These are phyloP conservation scores for Mythimna pallens DNA, from an alignment of 2,888 invertebrate genomes.

Conservation along the genomic window DNA sequence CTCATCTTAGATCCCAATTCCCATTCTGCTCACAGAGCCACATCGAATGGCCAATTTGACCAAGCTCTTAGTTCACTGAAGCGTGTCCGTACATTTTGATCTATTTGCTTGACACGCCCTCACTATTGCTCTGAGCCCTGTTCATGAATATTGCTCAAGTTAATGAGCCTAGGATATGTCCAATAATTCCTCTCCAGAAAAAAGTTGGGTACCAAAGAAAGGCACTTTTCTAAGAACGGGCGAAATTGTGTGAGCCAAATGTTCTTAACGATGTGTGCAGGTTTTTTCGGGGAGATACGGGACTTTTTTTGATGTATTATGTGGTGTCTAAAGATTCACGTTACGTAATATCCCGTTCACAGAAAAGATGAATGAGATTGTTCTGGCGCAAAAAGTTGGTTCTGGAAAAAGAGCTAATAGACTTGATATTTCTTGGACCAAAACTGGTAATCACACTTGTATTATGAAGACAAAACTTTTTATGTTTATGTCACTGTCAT, in stretches of 20 bases:
- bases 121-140: constrained; percentile 24
- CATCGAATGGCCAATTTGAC: neutral
- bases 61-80: constrained; percentile 23
- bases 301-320: neutral
- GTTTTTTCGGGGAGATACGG: constrained; percentile 17
- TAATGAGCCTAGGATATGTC: constrained; percentile 41
- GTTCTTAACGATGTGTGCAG: constrained; percentile 31
- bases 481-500: neutral
- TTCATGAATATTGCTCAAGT: constrained; percentile 53
- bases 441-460: neutral
- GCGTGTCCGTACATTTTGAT: constrained; percentile 48
- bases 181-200: constrained; percentile 25
- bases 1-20: neutral
- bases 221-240: constrained; percentile 24
- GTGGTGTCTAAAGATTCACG: neutral
- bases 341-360: neutral
- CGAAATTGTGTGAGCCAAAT: constrained; percentile 34
- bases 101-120: constrained; percentile 40
- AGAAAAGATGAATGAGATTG: no score
- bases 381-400: neutral
- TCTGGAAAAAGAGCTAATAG: neutral
- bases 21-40: neutral
- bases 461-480: neutral
- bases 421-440: neutral
- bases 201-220: constrained; percentile 13